Evolutionary conservation across 2,797 vertebrate genomes (phyloP), one percentile per base, ranked within the genome.

Genomic region (Ctenopoma multispine): DNA sequence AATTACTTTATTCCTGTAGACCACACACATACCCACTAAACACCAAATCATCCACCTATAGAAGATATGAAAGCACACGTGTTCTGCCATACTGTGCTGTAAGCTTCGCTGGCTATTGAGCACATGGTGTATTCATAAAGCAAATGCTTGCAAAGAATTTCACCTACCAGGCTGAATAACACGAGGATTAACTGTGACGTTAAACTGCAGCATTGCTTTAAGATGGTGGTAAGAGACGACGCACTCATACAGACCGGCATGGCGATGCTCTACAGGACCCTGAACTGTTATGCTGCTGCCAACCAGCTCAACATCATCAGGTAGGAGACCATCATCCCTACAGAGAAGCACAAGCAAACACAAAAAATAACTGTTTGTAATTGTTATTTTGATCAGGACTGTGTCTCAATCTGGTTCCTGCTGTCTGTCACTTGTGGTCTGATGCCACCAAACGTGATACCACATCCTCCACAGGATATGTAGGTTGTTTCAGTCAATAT

Each of bases 201-300:
- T 87, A 23, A 94, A 73, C 64, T 9, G 63, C 61, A 93, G 55
- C 1, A 6, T 57, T 5, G 84, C 77, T 53, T 21, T 54, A 51
- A 92, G 84, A 36, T 69, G 87, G 53, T 77, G 65, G 74, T 93
- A 94, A 15, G 88, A 92, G 54, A 83, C 66, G 14, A 72, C 62
- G 66, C 94, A 95, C 21, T 85, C 51, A 46, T 93, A 94, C 21
- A 87, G 71, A 31, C 94, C 94, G 7, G 77, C 84, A 12, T 91
- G 86, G 18, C 59, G 67, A 44, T 18, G 27, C 40, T 56, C 71
- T 64, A 92, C 48, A 20, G 85, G 76, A 49, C 80, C 91, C 27
- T 65, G 75, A 54, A 94, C 7, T 17, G 38, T 79, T 20, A 95
- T 70, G 74, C 13, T 41, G 29, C 54, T 83, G 34, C 27, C 75